Evolutionary conservation across 2,113 vertebrate species (phyloP).

Genomic region (Strix uralensis): DNA sequence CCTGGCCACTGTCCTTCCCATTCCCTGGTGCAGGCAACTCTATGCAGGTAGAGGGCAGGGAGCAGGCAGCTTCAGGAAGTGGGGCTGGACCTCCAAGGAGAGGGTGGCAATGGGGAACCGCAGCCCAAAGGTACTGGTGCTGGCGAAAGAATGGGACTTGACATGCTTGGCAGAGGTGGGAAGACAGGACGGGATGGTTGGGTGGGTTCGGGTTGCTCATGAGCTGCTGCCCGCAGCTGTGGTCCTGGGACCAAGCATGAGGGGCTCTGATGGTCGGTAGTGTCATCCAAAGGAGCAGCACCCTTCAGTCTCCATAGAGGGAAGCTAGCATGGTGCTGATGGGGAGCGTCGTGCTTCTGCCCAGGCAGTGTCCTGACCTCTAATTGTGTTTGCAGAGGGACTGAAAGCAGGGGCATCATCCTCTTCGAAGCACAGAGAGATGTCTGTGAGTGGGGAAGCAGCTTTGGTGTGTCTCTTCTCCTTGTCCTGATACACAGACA

Average conservation of each 20-base stretch:
- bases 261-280: background rate
- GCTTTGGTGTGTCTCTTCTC: background rate
- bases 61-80: background rate
- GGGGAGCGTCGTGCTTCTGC: accelerated
- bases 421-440: background rate
- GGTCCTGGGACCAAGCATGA: background rate
- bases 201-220: background rate
- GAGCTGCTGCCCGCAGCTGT: background rate
- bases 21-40: background rate
- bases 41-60: background rate
- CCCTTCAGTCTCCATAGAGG: background rate
- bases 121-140: background rate
- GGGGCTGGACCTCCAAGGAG: background rate
- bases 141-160: background rate
- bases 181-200: background rate
- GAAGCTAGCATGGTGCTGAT: background rate
- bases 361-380: background rate
- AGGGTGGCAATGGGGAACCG: background rate
- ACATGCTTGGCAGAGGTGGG: background rate
- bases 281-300: background rate
- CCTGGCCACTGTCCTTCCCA: background rate
- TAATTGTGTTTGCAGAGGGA: background rate
- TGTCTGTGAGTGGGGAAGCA: background rate
- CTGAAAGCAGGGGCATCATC: background rate
- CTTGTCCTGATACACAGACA: background rate